Evolutionary conservation across 2,113 vertebrate species (phyloP), one percentile per base, ranked within the genome.

Genomic region (Oryzias woworae): DNA sequence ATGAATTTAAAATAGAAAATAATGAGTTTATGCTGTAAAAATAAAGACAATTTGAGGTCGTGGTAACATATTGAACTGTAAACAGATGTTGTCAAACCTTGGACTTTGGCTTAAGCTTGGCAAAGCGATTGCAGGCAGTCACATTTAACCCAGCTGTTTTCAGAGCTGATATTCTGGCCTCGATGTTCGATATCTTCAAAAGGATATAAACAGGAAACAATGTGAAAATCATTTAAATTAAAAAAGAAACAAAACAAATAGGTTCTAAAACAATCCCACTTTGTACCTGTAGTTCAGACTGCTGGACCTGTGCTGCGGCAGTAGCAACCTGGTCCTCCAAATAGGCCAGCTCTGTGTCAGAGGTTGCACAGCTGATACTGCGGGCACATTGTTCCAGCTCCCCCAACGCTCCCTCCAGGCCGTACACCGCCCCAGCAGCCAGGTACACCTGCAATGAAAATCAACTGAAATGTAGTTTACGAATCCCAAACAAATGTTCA

Each of bases 291-390:
- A 96, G 90, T 78, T 98, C 97, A 1, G 97, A 95, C 1, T 96
- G 95, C 53, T 97, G 96, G 54, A 98, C 96, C 77, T 97, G 95
- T 22, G 95, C 97, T 0, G 97, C 96, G 1, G 97, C 96, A 0
- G 94, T 94, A 59, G 96, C 96, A 67, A 98, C 96, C 85, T 97
- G 95, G 69, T 98, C 97, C 78, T 98, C 97, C 82, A 98, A 90
- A 4, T 94, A 92, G 0, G 94, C 93, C 81, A 98, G 91, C 61
- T 96, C 94, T 0, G 90, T 93, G 45, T 98, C 96, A 0, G 91
- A 87, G 0, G 95, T 96, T 31, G 91, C 82, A 0, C 93, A 94
- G 85, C 82, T 93, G 81, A 98, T 95, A 71, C 91, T 84, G 43
- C 95, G 95, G 1, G 95, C 96, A 0, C 95, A 93, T 0, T 94